These are phyloP conservation scores for Thunnus maccoyii DNA, from an alignment of 2,113 vertebrate species.

Conservation along the genomic window DNA sequence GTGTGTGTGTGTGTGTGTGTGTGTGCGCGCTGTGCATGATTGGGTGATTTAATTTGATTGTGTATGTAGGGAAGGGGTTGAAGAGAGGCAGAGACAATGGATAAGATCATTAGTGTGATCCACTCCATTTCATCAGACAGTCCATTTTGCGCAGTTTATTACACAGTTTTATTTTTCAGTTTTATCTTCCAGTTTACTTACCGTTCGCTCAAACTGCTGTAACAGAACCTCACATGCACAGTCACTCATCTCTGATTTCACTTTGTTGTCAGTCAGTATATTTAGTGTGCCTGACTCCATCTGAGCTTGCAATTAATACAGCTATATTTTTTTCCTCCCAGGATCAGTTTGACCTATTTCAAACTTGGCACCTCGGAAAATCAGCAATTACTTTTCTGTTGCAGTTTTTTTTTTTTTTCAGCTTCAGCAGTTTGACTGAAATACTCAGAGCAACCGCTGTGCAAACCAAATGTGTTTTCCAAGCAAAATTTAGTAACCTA, in stretches of 20 bases:
- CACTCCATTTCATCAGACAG: constrained; percentile 52
- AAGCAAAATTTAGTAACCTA: neutral
- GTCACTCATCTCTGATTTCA: constrained; percentile 13
- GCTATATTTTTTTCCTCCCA: constrained; percentile 19
- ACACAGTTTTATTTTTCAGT: constrained; percentile 7
- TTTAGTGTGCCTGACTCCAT: constrained; percentile 14
- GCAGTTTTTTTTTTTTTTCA: constrained; percentile 28
- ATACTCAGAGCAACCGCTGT: neutral
- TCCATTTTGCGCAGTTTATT: constrained; percentile 21
- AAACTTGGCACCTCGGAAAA: constrained; percentile 40
- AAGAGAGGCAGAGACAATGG: constrained; percentile 46
- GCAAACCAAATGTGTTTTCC: constrained; percentile 23
- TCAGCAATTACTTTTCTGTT: constrained; percentile 30
- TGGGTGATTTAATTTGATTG: constrained; percentile 68
- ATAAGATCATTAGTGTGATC: constrained; percentile 56
- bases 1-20: constrained; percentile 13
- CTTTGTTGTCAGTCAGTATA: constrained; percentile 9
- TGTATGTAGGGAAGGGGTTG: neutral
- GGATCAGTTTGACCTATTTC: constrained; percentile 60
- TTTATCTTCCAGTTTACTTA: constrained; percentile 11
- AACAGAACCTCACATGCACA: constrained; percentile 12
- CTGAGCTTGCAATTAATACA: constrained; percentile 27
- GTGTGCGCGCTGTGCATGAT: constrained; percentile 58
- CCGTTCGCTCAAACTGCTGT: constrained; percentile 11
- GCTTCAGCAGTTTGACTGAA: constrained; percentile 40